These are phyloP conservation scores for Drosophila lacteicornis DNA, from an alignment of 1,140 invertebrate genomes.

Conservation along the genomic window DNA sequence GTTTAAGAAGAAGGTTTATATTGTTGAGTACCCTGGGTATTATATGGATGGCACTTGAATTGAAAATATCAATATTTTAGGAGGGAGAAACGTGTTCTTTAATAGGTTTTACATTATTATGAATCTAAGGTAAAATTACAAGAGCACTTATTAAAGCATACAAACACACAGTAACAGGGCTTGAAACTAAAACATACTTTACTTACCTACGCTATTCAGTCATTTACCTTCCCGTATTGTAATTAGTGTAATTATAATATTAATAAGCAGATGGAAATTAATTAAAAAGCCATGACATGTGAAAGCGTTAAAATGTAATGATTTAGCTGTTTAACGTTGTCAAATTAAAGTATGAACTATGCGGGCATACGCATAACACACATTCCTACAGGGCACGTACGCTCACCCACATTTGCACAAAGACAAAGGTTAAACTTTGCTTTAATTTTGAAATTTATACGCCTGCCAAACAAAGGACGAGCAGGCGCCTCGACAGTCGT, in stretches of 20 bases:
- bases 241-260: not conserved
- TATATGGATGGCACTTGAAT: too few relatives aligned
- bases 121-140: too few relatives aligned
- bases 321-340: conserved; percentile 14
- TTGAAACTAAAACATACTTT: not conserved
- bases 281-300: conserved; percentile 8
- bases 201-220: not conserved
- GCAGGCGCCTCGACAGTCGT: conserved; percentile 17
- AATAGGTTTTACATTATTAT: too few relatives aligned
- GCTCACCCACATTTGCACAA: conserved; percentile 17
- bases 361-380: conserved; percentile 18
- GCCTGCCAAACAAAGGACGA: conserved; percentile 33
- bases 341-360: conserved; percentile 26
- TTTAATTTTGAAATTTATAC: conserved; percentile 64
- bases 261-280: conserved; percentile 4
- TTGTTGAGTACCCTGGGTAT: too few relatives aligned
- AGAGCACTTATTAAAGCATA: too few relatives aligned
- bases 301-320: conserved; percentile 3
- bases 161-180: too few relatives aligned
- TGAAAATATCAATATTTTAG: too few relatives aligned
- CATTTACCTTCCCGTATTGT: not conserved
- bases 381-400: conserved; percentile 10
- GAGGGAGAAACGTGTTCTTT: too few relatives aligned
- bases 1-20: too few relatives aligned
- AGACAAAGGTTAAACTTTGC: conserved; percentile 54